Percentiles rank a stretch among this genome's conserved stretches.
These are phyloP conservation scores for Cinclus cinclus DNA, from an alignment of 2,113 vertebrate species.

Conservation along the genomic window DNA sequence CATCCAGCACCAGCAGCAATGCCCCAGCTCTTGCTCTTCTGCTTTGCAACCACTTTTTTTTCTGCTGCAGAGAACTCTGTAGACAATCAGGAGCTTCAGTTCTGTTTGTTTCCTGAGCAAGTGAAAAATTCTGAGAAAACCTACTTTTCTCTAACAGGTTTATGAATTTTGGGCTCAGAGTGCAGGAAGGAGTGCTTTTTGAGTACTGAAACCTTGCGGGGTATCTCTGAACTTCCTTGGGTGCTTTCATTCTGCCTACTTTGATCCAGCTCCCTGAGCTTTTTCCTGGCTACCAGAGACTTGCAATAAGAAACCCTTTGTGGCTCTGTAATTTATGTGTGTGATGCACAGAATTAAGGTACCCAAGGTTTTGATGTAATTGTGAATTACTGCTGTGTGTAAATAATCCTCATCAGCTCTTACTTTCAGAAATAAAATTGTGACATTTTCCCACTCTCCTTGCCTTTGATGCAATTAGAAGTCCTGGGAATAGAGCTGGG, in stretches of 20 bases:
- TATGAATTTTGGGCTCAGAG: not conserved
- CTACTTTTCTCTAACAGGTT: not conserved
- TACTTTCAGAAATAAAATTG: not conserved
- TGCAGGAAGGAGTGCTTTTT: not conserved
- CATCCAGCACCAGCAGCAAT: not conserved
- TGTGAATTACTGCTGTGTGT: not conserved
- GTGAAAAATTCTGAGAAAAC: not conserved
- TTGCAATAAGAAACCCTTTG: not conserved
- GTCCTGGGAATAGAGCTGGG: not conserved
- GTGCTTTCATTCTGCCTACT: not conserved
- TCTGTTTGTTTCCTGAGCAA: not conserved
- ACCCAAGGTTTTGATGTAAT: not conserved
- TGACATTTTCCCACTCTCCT: rapidly evolving
- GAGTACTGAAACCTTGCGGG: not conserved
- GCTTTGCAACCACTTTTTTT: not conserved
- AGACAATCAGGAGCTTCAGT: not conserved
- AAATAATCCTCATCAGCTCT: not conserved
- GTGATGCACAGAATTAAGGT: not conserved
- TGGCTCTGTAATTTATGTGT: rapidly evolving
- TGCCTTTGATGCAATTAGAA: not conserved
- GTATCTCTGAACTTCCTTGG: not conserved
- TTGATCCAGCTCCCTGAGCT: not conserved
- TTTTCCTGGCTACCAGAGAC: not conserved
- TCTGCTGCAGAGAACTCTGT: not conserved
- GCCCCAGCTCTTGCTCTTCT: not conserved